Base-by-base conservation (phyloP, 64 coral and sea anemone species). In the Montipora capricornis region DNA sequence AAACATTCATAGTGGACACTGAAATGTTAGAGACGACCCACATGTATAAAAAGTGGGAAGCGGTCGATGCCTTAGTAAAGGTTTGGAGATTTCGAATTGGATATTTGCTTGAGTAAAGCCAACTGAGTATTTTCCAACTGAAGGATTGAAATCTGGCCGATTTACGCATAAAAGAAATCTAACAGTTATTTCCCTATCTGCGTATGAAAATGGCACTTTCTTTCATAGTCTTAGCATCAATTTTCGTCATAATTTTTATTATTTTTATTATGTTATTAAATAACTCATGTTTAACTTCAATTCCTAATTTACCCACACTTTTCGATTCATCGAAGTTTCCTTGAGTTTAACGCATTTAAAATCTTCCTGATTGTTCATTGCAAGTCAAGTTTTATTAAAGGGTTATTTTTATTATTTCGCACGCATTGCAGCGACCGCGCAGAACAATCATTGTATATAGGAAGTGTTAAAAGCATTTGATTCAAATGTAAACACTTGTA, bases 401-500 rank as follows among this genome's bases (percentile, higher is more conserved):
- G 1, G 37, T 37, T 37, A 37, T 37, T 37, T 37, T 37, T 37
- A 37, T 37, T 37, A 37, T 37, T 37, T 37, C 37, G 37, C 83
- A 49, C 45, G 24, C 84, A 70, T 71, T 95, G 47, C 93, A 79
- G 46, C 48, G 73, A 29, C 26, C 17, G 80, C 77, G 93, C 73
- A 85, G 90, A 79, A 90, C 93, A 85, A 90, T 79, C 93, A 75
- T 82, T 85, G 77, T 59, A 64, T 58, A 76, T 82, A 90, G 86
- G 74, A 90, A 90, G 93, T 85, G 93, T 22, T 90, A 90, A 95
- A 90, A 80, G 69, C 90, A 46, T 94, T 94, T 94, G 89, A 94
- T 94, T 89, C 92, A 94, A 94, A 94, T 68, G 81, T 95, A 95
- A 94, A 95, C 93, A 95, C 48, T 90, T 74, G 77, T 95, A 79